Evolutionary conservation across 2,113 vertebrate species (phyloP), one percentile per base, ranked within the genome.

Genomic region (Brachyistius frenatus): DNA sequence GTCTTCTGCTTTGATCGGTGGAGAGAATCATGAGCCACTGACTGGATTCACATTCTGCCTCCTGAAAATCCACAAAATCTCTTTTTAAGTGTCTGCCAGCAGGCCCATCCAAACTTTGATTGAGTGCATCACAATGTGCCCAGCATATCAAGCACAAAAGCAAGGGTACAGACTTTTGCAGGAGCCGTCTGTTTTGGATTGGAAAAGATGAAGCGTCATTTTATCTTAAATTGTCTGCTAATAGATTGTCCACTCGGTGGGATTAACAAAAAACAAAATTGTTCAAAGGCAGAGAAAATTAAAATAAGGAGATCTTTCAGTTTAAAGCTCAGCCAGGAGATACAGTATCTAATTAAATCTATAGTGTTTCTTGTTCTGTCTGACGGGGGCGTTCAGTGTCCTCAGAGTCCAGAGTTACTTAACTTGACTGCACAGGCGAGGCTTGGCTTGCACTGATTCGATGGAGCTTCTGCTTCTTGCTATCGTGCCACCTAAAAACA

Each of bases 401-500:
- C 69, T 80, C 61, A 4, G 76, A 71, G 79, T 87, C 67, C 68
- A 37, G 68, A 52, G 77, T 72, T 64, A 78, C 56, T 69, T 63
- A 54, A 62, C 73, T 72, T 78, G 74, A 81, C 80, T 39, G 69
- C 78, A 64, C 67, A 44, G 75, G 63, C 35, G 23, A 15, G 57
- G 57, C 36, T 1, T 2, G 66, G 52, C n/a, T 67, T 16, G 13
- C 5, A 11, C 46, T 66, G 77, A 81, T 78, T 67, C 68, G 52
- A 54, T 36, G 47, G 54, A 44, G 23, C 63, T 57, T 57, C 31
- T 35, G 11, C 23, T 23, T 52, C 62, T 72, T 62, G 82, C 76
- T 93, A 94, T 67, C 92, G 84, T 1, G 91, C 86, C 84, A 94
- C 93, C 93, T 94, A 44, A 65, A 86, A 80, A 80, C 44, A 78